Conservation (phyloP, 2,888 invertebrate species). For the Drosophila peninsularis region DNA sequence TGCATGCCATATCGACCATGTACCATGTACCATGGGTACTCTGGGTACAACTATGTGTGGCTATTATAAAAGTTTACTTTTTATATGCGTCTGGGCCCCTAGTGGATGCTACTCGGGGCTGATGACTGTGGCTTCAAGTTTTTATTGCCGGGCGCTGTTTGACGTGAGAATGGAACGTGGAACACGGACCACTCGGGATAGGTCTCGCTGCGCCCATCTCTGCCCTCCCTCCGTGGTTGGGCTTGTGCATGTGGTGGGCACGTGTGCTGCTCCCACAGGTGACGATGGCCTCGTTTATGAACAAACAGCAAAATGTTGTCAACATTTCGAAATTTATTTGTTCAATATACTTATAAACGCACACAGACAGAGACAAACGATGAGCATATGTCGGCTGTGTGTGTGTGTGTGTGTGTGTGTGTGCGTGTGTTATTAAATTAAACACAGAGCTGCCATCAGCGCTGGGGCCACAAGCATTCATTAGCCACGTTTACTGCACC, state of each 20-base stretch:
- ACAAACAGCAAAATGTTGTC: slow-evolving; percentile 80
- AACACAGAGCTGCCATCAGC: slow-evolving; percentile 68
- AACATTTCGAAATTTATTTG: slow-evolving; percentile 80
- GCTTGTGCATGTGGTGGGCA: slow-evolving; percentile 26
- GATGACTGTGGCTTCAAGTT: slow-evolving; percentile 56
- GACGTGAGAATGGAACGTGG: slow-evolving; percentile 42
- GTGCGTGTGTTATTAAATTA: slow-evolving; percentile 73
- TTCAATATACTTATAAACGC: slow-evolving; percentile 71
- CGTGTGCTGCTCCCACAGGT: slow-evolving; percentile 75
- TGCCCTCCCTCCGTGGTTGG: slow-evolving; percentile 8
- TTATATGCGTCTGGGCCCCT: slow-evolving; percentile 58
- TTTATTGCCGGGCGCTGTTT: slow-evolving; percentile 55
- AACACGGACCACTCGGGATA: slow-evolving; percentile 1
- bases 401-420: slow-evolving; percentile 22
- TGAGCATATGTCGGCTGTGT: slow-evolving; percentile 60
- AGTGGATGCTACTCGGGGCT: slow-evolving; percentile 43
- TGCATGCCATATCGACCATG: slow-evolving; percentile 18
- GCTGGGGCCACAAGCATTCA: slow-evolving; percentile 80
- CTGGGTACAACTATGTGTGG: slow-evolving; percentile 46
- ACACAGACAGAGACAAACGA: slow-evolving; percentile 51
- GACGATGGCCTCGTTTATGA: slow-evolving; percentile 81
- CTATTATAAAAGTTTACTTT: slow-evolving; percentile 68
- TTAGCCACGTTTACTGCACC: slow-evolving; percentile 80
- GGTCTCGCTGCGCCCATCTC: not conserved
- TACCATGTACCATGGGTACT: slow-evolving; percentile 8